These are phyloP conservation scores for Euthynnus affinis DNA, from an alignment of 2,797 vertebrate genomes.

Conservation along the genomic window DNA sequence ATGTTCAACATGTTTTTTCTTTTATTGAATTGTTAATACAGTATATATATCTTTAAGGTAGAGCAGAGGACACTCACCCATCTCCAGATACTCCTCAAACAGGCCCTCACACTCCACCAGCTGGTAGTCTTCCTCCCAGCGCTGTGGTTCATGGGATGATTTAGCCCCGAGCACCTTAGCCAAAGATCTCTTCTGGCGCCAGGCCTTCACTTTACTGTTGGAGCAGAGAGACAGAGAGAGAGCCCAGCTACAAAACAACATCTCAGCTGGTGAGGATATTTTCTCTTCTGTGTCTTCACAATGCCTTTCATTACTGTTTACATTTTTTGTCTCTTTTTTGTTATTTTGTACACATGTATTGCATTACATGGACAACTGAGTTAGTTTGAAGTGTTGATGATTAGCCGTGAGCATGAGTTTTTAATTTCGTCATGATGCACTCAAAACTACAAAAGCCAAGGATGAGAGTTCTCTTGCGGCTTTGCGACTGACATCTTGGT, in stretches of 20 bases:
- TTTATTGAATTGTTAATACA: neutral
- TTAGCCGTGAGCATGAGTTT: neutral
- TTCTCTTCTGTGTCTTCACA: no score
- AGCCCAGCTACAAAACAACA: neutral
- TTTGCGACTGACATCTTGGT: neutral
- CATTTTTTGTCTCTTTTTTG: neutral
- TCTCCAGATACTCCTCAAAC: constrained; percentile 90
- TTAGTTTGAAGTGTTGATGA: neutral
- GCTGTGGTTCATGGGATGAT: constrained; percentile 68
- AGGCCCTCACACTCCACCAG: constrained; percentile 85
- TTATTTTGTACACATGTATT: neutral
- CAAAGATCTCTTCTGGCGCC: constrained; percentile 83
- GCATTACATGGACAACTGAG: neutral
- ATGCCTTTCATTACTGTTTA: neutral
- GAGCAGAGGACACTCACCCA: constrained; percentile 78
- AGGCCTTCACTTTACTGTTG: constrained; percentile 87
- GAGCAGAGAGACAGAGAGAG: constrained; percentile 19
- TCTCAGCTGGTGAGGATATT: neutral
- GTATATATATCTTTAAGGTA: neutral
- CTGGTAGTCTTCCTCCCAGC: constrained; percentile 88
- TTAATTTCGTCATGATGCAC: constrained; percentile 2
- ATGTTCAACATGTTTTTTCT: neutral
- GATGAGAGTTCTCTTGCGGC: neutral
- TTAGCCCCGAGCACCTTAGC: constrained; percentile 77
- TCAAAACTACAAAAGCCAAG: neutral